Base-by-base conservation (phyloP, 1,140 invertebrate species). In the Thaumatotibia leucotreta region DNA sequence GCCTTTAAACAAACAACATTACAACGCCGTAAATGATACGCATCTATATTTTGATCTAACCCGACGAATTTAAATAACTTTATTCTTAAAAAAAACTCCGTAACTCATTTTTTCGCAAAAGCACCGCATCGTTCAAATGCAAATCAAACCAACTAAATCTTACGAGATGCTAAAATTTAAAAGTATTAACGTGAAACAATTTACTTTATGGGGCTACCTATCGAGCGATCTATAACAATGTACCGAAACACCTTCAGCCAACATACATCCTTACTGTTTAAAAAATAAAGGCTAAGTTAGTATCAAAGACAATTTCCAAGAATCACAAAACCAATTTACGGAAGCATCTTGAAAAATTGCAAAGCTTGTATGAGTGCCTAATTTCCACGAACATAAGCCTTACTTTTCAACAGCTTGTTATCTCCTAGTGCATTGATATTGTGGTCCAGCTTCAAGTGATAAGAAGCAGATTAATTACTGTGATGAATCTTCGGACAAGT, bases 381-480 rank as follows among this genome's bases (percentile, higher is more conserved):
- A 27, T 58, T 58, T 27, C 29, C 14, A 29, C 0, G 17, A 31
- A 8, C 24, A 27, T 29, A 14, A 27, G 23, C 11, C 0, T 14
- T n/a, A 11, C 9, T 14, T 27, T 27, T 20, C 39, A 45, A 45
- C 39, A 8, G 39, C 39, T 8, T 27, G 3, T 10, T 27, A 14
- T 58, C 14, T 27, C 29, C 52, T 24, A 58, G 52, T 58, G 24
- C n/a, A 29, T 27, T 4, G 3, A 2, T 58, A 17, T 14, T 8
- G 5, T 31, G 52, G 52, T 58, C 52, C 24, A 14, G 52, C 24
- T 58, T 68, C 32, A 68, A 64, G 66, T 68, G 67, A 68, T 65
- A 69, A 69, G 54, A 65, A 52, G 58, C 17, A 65, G 67, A 69
- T 69, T 69, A 69, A 69, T 69, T 65, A 64, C 62, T 49, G 45